Percentiles rank a stretch among this genome's conserved stretches.
phyloP scores from a whole-genome alignment of 2,113 vertebrate species.

The Centropristis striata region DNA sequence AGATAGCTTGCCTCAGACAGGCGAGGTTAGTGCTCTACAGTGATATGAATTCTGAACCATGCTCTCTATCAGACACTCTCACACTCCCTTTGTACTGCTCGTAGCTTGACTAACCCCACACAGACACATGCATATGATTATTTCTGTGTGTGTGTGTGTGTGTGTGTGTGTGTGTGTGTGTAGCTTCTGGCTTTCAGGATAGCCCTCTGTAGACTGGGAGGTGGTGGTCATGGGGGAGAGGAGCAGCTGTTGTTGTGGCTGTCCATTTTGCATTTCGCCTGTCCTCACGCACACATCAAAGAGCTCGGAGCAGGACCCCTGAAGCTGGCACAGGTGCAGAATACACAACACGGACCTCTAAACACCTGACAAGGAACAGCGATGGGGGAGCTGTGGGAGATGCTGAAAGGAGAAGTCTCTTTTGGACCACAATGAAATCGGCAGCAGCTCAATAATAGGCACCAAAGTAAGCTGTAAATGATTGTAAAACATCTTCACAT shows the following conservation, averaged over 20 bases:
- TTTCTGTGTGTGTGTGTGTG: constrained; percentile 1
- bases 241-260: constrained; percentile 64
- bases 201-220: neutral
- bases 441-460: neutral
- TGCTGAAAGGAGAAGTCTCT: neutral
- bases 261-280: constrained; percentile 55
- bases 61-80: constrained; percentile 25
- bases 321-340: constrained; percentile 56
- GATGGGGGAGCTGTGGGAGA: constrained; percentile 5
- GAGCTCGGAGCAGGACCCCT: constrained; percentile 26
- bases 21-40: constrained; percentile 23
- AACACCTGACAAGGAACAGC: constrained; percentile 37
- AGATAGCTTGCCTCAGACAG: constrained; percentile 8
- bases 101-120: constrained; percentile 19
- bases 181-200: neutral
- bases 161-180: constrained; percentile 5
- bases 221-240: constrained; percentile 30
- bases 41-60: constrained; percentile 38
- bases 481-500: neutral
- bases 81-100: constrained; percentile 19
- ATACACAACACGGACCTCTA: constrained; percentile 46
- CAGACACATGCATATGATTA: constrained; percentile 26
- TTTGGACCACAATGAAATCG: neutral
- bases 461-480: neutral
- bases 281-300: constrained; percentile 57